phyloP scores from a whole-genome alignment of 2,113 vertebrate genomes.

The Talpa occidentalis region DNA sequence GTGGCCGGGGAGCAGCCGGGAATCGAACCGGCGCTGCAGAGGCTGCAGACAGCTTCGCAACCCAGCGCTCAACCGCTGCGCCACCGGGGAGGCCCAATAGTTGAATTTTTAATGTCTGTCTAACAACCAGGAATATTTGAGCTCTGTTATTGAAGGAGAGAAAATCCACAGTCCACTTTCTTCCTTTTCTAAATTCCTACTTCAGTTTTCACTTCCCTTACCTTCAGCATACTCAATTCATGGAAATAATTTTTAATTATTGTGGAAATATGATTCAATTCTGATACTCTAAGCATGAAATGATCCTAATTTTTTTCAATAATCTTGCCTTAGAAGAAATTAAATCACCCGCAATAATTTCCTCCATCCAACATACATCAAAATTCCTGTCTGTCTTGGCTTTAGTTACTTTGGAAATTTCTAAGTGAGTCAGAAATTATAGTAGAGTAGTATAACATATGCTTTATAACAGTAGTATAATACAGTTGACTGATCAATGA shows the following conservation, averaged over 20 bases:
- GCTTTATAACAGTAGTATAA: no score
- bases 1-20: no score
- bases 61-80: no score
- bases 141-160: background rate
- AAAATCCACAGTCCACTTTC: slow-evolving; percentile 47
- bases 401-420: background rate
- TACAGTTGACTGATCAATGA: background rate
- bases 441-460: background rate
- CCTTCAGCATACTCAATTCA: background rate
- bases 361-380: slow-evolving; percentile 20
- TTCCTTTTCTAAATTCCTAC: background rate
- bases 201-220: background rate
- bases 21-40: no score
- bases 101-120: slow-evolving; percentile 53
- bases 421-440: background rate
- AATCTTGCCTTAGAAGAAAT: slow-evolving; percentile 54
- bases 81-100: no score
- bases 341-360: slow-evolving; percentile 24
- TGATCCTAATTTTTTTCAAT: slow-evolving; percentile 60
- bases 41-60: no score
- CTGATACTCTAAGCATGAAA: slow-evolving; percentile 14
- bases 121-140: slow-evolving; percentile 49
- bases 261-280: slow-evolving; percentile 64
- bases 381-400: slow-evolving; percentile 28
- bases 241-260: slow-evolving; percentile 52